These are phyloP conservation scores for Limosa lapponica DNA, from an alignment of 2,797 vertebrate species.

Conservation along the genomic window DNA sequence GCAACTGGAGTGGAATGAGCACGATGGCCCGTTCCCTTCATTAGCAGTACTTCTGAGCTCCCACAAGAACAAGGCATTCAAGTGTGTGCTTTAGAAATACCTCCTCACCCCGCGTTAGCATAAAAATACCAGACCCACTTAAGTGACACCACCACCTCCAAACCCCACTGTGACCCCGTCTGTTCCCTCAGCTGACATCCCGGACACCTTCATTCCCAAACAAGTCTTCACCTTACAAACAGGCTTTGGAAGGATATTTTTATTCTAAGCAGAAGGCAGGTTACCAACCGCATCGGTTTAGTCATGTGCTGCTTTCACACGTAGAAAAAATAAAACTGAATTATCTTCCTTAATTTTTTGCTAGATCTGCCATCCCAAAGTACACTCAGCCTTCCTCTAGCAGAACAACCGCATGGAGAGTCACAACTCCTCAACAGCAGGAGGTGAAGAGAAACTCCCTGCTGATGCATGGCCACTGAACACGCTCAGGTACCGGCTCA, in stretches of 20 bases:
- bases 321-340: not conserved
- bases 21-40: not conserved
- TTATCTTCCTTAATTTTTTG: not conserved
- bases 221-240: not conserved
- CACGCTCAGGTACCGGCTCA: not conserved
- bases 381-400: not conserved
- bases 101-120: constrained; percentile 63
- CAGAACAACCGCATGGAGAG: not conserved
- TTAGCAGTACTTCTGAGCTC: not conserved
- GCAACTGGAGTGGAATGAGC: constrained; percentile 2
- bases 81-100: constrained; percentile 58
- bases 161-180: not conserved
- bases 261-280: not conserved
- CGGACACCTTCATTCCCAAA: not conserved
- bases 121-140: constrained; percentile 70
- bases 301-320: not conserved
- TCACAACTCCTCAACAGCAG: not conserved
- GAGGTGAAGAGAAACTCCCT: not conserved
- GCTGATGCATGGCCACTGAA: no score
- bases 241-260: not conserved
- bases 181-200: not conserved
- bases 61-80: constrained; percentile 23
- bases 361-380: not conserved
- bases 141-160: constrained; percentile 7
- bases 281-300: not conserved